phyloP scores from a whole-genome alignment of 2,113 vertebrate species.

The Tamias sibiricus region DNA sequence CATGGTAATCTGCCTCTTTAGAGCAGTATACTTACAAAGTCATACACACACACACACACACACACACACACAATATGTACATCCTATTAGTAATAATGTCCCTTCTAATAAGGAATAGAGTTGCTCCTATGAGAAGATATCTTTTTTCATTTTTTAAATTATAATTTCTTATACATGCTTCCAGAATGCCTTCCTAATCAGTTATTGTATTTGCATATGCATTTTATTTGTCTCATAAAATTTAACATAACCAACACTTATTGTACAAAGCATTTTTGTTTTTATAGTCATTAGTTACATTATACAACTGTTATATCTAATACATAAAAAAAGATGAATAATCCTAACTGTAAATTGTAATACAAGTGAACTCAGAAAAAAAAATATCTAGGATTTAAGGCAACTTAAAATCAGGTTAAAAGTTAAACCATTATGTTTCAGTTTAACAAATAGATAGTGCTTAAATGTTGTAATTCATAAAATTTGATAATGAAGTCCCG shows the following conservation, averaged over 20 bases:
- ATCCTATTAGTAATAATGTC: background rate
- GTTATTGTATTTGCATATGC: background rate
- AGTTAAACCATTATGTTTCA: background rate
- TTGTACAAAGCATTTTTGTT: background rate
- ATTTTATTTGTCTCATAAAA: background rate
- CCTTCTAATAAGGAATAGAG: background rate
- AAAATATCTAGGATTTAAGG: background rate
- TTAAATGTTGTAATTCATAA: background rate
- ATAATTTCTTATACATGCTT: no score
- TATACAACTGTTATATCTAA: background rate
- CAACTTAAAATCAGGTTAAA: background rate
- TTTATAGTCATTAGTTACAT: background rate
- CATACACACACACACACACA: background rate
- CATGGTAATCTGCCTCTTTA: background rate
- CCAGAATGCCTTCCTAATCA: background rate
- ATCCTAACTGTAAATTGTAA: background rate
- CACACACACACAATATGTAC: background rate
- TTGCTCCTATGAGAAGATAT: background rate
- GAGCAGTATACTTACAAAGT: background rate
- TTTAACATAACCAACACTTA: background rate
- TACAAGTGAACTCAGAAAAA: background rate
- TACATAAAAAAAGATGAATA: no score
- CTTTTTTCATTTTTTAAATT: no score
- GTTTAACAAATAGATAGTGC: background rate
- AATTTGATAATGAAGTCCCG: background rate